A percentile compares a stretch with the other conserved stretches of the same genome.
Evolutionary conservation across 2,888 invertebrate genomes (phyloP).

Genomic region (Pseudococcus longispinus): DNA sequence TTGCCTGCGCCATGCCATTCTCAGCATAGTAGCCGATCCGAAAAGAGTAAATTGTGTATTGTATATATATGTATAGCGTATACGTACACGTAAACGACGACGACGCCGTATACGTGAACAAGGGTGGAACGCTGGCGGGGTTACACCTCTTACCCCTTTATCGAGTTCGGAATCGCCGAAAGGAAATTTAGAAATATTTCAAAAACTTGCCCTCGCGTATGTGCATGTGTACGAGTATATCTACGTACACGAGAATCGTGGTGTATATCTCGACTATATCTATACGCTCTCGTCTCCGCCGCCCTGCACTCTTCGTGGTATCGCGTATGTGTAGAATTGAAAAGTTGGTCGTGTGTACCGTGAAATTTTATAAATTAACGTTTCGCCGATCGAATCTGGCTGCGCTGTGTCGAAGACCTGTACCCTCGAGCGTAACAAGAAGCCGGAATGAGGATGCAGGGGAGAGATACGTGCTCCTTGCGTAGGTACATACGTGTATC

Average conservation of each 20-base stretch:
- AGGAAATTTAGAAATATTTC: slow-evolving; percentile 17
- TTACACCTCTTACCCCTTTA: not conserved
- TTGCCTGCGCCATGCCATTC: not conserved
- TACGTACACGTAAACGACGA: not conserved
- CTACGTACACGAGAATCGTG: not conserved
- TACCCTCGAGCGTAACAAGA: not conserved
- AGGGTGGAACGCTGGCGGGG: not conserved
- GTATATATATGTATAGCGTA: not conserved
- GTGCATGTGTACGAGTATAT: not conserved
- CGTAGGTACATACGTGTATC: not conserved
- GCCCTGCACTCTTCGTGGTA: not conserved
- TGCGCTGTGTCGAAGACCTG: not conserved
- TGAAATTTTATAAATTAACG: slow-evolving; percentile 16
- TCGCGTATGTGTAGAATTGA: slow-evolving; percentile 2
- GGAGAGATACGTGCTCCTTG: not conserved
- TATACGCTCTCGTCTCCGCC: not conserved
- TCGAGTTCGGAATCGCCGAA: slow-evolving; percentile 5
- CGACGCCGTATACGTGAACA: not conserved
- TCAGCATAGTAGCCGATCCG: not conserved
- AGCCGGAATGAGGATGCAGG: not conserved
- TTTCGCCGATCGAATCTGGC: not conserved
- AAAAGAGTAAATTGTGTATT: not conserved
- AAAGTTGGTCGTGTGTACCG: not conserved
- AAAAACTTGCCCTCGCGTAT: not conserved
- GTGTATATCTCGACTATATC: not conserved